These are phyloP conservation scores for Noctua fimbriata DNA, from an alignment of 2,888 invertebrate genomes.

Conservation along the genomic window DNA sequence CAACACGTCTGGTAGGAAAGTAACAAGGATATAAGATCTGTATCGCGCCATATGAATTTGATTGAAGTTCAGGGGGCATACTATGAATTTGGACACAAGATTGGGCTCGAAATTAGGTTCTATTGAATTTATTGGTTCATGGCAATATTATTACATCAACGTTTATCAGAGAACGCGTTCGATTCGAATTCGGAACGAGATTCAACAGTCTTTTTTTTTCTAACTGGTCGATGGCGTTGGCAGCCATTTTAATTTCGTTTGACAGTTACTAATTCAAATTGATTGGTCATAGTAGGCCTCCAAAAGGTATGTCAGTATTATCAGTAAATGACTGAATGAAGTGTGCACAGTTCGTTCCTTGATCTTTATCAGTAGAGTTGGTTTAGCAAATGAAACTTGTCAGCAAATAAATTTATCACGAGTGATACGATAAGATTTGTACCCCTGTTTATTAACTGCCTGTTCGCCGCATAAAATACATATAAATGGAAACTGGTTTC, in stretches of 20 bases:
- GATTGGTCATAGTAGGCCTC: conserved; percentile 42
- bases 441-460: conserved; percentile 67
- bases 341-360: conserved; percentile 68
- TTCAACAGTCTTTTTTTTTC: conserved; percentile 32
- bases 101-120: conserved; percentile 53
- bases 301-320: conserved; percentile 60
- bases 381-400: conserved; percentile 77
- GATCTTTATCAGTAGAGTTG: conserved; percentile 74
- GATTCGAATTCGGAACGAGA: conserved; percentile 33
- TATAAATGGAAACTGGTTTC: conserved; percentile 70
- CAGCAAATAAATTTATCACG: conserved; percentile 78
- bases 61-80: conserved; percentile 78
- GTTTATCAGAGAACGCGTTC: background rate
- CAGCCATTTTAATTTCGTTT: conserved; percentile 35
- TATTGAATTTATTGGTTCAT: conserved; percentile 43
- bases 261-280: conserved; percentile 38
- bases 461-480: conserved; percentile 70
- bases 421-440: conserved; percentile 76
- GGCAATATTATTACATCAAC: conserved; percentile 29
- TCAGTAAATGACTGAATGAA: conserved; percentile 62
- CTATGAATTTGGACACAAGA: conserved; percentile 66
- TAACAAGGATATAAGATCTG: conserved; percentile 88
- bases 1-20: conserved; percentile 83
- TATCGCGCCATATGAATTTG: conserved; percentile 80
- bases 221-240: conserved; percentile 22